Percentiles rank a stretch among this genome's conserved stretches.
phyloP scores from a whole-genome alignment of 2,888 invertebrate species.

The Nomada flava region DNA sequence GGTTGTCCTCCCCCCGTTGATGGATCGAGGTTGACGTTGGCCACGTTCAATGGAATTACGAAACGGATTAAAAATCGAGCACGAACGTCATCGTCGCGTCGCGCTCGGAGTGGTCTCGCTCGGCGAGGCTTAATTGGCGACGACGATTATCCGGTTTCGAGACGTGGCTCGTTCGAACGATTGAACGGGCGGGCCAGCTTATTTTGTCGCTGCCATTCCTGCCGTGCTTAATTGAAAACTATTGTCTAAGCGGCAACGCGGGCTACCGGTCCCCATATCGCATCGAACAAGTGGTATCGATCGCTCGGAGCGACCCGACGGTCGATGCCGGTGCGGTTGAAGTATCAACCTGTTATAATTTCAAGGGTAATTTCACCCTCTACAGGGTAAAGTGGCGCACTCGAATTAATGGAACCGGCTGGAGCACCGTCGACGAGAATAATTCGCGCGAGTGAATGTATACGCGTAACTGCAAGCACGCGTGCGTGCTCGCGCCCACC shows the following conservation, averaged over 20 bases:
- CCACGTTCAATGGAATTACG: constrained; percentile 1
- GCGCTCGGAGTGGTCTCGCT: neutral
- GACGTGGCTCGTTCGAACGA: constrained; percentile 29
- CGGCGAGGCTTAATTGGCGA: constrained; percentile 41
- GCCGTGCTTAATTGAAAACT: constrained; percentile 47
- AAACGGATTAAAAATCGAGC: constrained; percentile 36
- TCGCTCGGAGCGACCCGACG: constrained; percentile 56
- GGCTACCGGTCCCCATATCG: constrained; percentile 40
- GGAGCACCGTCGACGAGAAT: constrained; percentile 69
- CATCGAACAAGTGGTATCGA: constrained; percentile 66
- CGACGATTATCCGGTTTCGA: constrained; percentile 52
- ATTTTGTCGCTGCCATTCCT: constrained; percentile 46
- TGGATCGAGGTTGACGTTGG: neutral
- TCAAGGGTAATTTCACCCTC: constrained; percentile 77
- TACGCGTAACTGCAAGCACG: constrained; percentile 41
- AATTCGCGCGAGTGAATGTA: constrained; percentile 67
- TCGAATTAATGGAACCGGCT: constrained; percentile 74
- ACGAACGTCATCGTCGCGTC: constrained; percentile 8
- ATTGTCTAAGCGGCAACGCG: constrained; percentile 34
- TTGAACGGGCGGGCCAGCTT: constrained; percentile 26
- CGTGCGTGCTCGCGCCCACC: constrained; percentile 18
- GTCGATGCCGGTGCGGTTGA: constrained; percentile 64
- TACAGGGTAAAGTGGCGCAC: constrained; percentile 61
- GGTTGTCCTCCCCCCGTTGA: neutral
- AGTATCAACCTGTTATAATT: constrained; percentile 76